Evolutionary conservation across 2,888 invertebrate genomes (phyloP).

Genomic region (Parnassius smintheus): DNA sequence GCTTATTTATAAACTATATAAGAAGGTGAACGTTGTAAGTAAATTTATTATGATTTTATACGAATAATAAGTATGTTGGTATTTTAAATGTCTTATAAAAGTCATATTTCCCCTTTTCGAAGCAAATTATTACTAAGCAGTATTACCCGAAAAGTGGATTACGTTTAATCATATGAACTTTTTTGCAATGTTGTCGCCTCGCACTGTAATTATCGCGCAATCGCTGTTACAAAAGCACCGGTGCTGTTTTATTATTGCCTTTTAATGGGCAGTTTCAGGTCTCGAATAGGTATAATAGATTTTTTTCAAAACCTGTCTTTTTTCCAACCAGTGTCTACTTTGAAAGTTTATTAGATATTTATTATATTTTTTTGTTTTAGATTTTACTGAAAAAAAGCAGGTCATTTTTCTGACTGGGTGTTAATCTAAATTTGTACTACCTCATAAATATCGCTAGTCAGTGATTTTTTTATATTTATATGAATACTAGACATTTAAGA

Average conservation of each 20-base stretch:
- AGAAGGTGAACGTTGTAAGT: too few species aligned
- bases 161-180: background rate
- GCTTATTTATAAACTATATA: too few species aligned
- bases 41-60: too few species aligned
- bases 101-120: too few species aligned
- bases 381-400: background rate
- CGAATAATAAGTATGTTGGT: too few species aligned
- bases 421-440: too few species aligned
- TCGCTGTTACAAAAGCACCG: slow-evolving; percentile 11
- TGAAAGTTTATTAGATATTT: background rate
- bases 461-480: too few species aligned
- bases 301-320: background rate
- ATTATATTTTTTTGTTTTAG: background rate
- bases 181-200: background rate
- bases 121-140: too few species aligned
- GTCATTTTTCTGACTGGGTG: background rate
- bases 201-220: background rate
- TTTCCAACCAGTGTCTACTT: background rate
- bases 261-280: background rate
- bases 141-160: background rate
- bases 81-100: too few species aligned
- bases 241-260: slow-evolving; percentile 4
- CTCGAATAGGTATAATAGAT: background rate
- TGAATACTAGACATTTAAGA: too few species aligned
- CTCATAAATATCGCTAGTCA: too few species aligned